These are phyloP conservation scores for Odontophorus gujanensis DNA, from an alignment of 2,113 vertebrate genomes.

Conservation along the genomic window DNA sequence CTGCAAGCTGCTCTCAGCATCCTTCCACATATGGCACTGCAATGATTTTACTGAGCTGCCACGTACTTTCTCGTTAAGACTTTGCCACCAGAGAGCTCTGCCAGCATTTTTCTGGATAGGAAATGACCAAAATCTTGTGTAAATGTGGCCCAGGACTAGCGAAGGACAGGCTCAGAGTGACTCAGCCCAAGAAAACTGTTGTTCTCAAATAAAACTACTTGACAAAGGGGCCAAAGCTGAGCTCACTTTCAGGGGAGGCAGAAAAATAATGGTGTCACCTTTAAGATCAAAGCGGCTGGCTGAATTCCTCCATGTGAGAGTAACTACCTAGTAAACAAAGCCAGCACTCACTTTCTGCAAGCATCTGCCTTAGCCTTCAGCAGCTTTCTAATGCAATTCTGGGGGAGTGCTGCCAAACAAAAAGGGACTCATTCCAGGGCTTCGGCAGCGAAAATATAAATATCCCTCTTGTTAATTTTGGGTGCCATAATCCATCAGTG, in stretches of 20 bases:
- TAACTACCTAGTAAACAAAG: not conserved
- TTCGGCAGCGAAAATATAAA: not conserved
- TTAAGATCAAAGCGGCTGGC: not conserved
- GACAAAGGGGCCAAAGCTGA: not conserved
- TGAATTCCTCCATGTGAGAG: not conserved
- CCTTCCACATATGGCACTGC: not conserved
- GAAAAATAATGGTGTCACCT: not conserved
- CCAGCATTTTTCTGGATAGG: not conserved
- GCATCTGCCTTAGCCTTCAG: not conserved
- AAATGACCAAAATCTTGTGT: not conserved
- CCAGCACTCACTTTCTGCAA: not conserved
- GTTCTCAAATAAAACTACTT: not conserved
- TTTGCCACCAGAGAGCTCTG: not conserved
- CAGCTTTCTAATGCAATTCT: not conserved
- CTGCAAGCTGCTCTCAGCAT: not conserved
- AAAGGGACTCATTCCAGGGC: constrained; percentile 11
- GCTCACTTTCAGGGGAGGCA: not conserved
- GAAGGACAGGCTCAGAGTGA: not conserved
- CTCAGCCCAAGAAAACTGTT: not conserved
- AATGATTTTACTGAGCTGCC: not conserved
- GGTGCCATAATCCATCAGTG: constrained; percentile 36
- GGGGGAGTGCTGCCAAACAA: constrained; percentile 12
- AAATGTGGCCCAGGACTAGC: not conserved
- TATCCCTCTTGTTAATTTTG: constrained; percentile 44
- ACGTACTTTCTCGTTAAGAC: not conserved